Evolutionary conservation across 2,888 invertebrate species (phyloP).

Genomic region (Nebria brevicollis): DNA sequence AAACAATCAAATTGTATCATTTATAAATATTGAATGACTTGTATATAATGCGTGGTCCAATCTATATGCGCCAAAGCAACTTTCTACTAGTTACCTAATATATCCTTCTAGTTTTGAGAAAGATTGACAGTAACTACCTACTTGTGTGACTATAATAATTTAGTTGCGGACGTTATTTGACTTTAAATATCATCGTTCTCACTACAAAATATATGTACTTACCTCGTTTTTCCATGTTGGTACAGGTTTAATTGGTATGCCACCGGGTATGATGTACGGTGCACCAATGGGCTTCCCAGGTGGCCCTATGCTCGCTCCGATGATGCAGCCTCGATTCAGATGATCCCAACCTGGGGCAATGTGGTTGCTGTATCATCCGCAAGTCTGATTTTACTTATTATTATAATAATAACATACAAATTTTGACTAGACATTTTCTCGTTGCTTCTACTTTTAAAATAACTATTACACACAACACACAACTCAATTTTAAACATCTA

Average conservation of each 20-base stretch:
- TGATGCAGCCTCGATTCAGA: slow-evolving; percentile 90
- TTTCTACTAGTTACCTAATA: neutral
- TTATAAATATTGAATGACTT: neutral
- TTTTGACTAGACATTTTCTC: slow-evolving; percentile 4
- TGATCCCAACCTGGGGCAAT: slow-evolving; percentile 73
- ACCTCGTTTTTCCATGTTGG: slow-evolving; percentile 13
- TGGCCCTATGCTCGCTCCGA: slow-evolving; percentile 63
- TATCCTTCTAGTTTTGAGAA: slow-evolving; percentile 25
- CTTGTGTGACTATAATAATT: slow-evolving; percentile 37
- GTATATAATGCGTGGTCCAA: neutral
- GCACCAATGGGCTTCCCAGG: slow-evolving; percentile 62
- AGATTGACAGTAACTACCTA: slow-evolving; percentile 36
- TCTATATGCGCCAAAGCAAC: neutral
- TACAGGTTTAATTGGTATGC: slow-evolving; percentile 63
- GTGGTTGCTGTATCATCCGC: slow-evolving; percentile 67
- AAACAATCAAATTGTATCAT: neutral
- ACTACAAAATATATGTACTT: neutral
- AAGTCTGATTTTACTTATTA: slow-evolving; percentile 54
- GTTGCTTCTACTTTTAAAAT: neutral
- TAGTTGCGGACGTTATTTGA: slow-evolving; percentile 23
- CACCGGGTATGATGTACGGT: slow-evolving; percentile 63
- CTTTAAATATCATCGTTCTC: neutral
- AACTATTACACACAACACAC: neutral
- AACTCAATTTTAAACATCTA: neutral
- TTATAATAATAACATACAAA: slow-evolving; percentile 15